These are phyloP conservation scores for Poecilia velifera DNA, from an alignment of 2,797 vertebrate species.

Conservation along the genomic window DNA sequence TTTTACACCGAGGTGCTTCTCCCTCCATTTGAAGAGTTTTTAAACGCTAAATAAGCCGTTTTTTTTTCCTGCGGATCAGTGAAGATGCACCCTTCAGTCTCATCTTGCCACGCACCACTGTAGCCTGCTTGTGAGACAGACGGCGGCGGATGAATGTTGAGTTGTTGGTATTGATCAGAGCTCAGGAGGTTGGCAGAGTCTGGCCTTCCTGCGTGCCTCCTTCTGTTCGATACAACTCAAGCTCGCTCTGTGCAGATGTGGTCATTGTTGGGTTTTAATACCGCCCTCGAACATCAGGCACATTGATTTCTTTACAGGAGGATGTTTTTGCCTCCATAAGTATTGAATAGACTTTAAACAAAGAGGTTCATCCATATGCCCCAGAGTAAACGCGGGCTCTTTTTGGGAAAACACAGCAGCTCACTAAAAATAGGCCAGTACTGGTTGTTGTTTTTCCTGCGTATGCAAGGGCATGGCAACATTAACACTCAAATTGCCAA, in stretches of 20 bases:
- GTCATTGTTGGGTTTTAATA: slow-evolving; percentile 74
- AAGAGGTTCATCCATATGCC: slow-evolving; percentile 76
- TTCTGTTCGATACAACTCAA: slow-evolving; percentile 70
- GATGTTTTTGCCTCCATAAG: slow-evolving; percentile 77
- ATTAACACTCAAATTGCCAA: slow-evolving; percentile 75
- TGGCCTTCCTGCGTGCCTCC: slow-evolving; percentile 60
- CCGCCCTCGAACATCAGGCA: slow-evolving; percentile 71
- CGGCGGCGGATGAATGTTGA: slow-evolving; percentile 70
- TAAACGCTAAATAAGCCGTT: slow-evolving; percentile 12
- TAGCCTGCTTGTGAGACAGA: slow-evolving; percentile 46
- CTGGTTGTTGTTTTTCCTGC: slow-evolving; percentile 63
- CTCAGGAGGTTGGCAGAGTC: slow-evolving; percentile 63
- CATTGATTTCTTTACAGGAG: slow-evolving; percentile 78
- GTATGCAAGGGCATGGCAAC: slow-evolving; percentile 69
- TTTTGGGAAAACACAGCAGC: slow-evolving; percentile 37
- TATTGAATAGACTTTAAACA: slow-evolving; percentile 80
- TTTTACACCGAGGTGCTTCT: not conserved
- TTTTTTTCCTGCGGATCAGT: slow-evolving; percentile 16
- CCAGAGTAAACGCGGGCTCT: slow-evolving; percentile 64
- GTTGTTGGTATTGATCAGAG: slow-evolving; percentile 74
- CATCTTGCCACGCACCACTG: slow-evolving; percentile 39
- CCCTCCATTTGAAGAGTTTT: slow-evolving; percentile 3
- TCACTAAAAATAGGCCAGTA: slow-evolving; percentile 69
- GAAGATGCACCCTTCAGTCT: slow-evolving; percentile 34
- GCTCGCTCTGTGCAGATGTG: slow-evolving; percentile 62